Conservation (phyloP, 2,888 invertebrate genomes). For the Drosophila villosipedis region DNA sequence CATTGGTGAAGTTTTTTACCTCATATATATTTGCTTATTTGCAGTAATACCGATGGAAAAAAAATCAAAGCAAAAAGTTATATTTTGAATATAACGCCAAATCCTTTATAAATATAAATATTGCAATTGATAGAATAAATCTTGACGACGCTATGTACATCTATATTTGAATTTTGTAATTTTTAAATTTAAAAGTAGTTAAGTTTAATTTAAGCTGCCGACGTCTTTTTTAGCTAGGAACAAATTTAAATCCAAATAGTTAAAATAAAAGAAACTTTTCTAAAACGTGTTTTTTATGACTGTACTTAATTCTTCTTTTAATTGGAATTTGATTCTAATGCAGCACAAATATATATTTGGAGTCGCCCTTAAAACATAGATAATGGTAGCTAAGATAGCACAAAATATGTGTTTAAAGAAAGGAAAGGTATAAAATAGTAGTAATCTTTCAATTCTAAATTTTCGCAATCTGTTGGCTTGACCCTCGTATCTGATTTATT, state of each 20-base stretch:
- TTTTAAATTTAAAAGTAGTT: background rate
- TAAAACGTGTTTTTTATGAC: background rate
- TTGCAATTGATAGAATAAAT: background rate
- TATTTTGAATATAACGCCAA: background rate
- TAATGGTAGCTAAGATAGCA: background rate
- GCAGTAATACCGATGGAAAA: background rate
- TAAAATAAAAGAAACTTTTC: background rate
- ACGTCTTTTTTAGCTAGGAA: background rate
- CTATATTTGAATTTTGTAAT: background rate
- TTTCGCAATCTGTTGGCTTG: background rate
- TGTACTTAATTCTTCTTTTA: background rate
- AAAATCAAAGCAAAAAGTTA: background rate
- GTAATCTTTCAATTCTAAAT: background rate
- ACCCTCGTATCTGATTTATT: conserved; percentile 26
- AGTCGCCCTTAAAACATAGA: background rate
- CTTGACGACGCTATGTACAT: background rate
- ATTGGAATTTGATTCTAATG: background rate
- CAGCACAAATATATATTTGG: too few species aligned
- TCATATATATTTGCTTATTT: background rate
- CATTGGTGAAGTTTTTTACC: conserved; percentile 4
- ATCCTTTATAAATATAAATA: background rate
- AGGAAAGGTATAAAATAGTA: background rate
- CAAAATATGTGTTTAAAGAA: background rate
- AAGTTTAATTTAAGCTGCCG: background rate
- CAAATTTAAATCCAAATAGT: background rate